Evolutionary conservation across 2,113 vertebrate genomes (phyloP).

Genomic region (Psephotus haematonotus): DNA sequence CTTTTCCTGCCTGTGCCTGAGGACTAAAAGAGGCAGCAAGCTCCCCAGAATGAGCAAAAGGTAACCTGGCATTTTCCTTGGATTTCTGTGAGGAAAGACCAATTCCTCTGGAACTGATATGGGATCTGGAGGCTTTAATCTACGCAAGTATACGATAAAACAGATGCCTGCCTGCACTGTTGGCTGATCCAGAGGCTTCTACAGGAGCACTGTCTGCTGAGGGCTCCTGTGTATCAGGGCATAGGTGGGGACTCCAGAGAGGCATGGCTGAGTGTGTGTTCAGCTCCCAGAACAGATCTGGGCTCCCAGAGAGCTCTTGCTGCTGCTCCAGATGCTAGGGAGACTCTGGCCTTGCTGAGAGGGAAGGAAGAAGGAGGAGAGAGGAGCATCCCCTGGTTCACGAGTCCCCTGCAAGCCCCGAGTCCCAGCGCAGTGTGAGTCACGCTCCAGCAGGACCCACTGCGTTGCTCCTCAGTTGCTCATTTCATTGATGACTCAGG

Average conservation of each 20-base stretch:
- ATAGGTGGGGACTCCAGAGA: neutral
- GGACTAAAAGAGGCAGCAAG: neutral
- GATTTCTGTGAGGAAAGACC: neutral
- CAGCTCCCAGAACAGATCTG: neutral
- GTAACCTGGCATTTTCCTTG: neutral
- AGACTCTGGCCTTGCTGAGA: neutral
- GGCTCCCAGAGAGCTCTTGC: neutral
- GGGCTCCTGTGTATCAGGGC: neutral
- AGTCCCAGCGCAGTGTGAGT: neutral
- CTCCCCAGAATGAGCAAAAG: neutral
- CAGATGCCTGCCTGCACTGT: rapidly evolving
- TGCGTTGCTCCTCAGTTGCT: neutral
- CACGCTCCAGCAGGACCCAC: neutral
- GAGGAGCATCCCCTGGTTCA: neutral
- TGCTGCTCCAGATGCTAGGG: neutral
- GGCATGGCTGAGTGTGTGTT: neutral
- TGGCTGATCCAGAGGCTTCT: neutral
- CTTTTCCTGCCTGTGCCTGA: neutral
- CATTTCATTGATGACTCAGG: slow-evolving; percentile 62
- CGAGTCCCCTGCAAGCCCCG: neutral
- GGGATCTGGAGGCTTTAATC: neutral
- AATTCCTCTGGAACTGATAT: neutral
- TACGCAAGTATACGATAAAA: neutral
- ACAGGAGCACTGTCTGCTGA: neutral
- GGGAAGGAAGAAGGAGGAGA: neutral